phyloP scores from a whole-genome alignment of 1,140 invertebrate species.

The Plectrocnemia conspersa region DNA sequence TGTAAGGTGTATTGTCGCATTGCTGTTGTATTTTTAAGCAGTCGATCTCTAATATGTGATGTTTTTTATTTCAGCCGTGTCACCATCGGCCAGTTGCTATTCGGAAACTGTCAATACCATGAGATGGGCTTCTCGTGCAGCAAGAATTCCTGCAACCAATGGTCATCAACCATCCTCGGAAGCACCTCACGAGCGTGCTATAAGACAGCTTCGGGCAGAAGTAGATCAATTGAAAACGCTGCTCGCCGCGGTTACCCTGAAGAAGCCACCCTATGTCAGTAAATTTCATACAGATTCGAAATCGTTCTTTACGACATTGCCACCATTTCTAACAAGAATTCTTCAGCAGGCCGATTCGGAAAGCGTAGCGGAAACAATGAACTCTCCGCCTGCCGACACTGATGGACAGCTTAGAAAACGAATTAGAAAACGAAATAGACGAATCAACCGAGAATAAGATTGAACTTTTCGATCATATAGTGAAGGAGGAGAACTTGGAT shows the following conservation, averaged over 20 bases:
- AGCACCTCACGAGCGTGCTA: slow-evolving; percentile 49
- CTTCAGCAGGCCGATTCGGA: too few relatives aligned
- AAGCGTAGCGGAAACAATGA: neutral
- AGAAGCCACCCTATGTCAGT: neutral
- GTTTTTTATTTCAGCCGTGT: slow-evolving; percentile 62
- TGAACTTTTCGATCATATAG: slow-evolving; percentile 23
- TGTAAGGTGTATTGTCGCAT: too few relatives aligned
- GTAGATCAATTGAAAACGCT: slow-evolving; percentile 52
- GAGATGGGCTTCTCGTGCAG: slow-evolving; percentile 63
- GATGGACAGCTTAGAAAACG: too few relatives aligned
- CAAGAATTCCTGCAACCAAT: slow-evolving; percentile 52
- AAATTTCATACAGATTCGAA: too few relatives aligned
- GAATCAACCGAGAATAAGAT: too few relatives aligned
- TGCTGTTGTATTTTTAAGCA: too few relatives aligned
- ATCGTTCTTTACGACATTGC: too few relatives aligned
- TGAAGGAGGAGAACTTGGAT: slow-evolving; percentile 41
- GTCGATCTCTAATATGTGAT: too few relatives aligned
- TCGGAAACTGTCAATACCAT: slow-evolving; percentile 68
- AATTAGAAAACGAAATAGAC: too few relatives aligned
- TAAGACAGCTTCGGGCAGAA: slow-evolving; percentile 55
- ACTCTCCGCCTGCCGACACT: neutral
- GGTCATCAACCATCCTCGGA: slow-evolving; percentile 44
- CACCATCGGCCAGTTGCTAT: slow-evolving; percentile 62
- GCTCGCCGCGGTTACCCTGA: slow-evolving; percentile 36
- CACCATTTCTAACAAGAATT: too few relatives aligned